phyloP scores from a whole-genome alignment of 2,888 invertebrate genomes.

The Xiphydria camelus region DNA sequence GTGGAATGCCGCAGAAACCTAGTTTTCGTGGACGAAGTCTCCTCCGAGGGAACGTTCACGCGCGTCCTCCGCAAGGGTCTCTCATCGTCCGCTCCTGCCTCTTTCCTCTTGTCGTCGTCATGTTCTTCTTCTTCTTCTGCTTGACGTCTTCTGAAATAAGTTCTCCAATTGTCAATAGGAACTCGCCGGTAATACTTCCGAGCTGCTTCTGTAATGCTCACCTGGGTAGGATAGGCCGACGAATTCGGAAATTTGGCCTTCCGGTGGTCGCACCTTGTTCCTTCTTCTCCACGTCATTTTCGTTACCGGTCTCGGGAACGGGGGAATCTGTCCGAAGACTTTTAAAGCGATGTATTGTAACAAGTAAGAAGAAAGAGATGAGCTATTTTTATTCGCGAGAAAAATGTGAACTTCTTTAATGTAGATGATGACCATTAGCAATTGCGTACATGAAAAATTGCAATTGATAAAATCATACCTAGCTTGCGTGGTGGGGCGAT shows the following conservation, averaged over 20 bases:
- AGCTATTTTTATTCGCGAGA: too few species aligned
- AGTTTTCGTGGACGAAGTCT: slow-evolving; percentile 36
- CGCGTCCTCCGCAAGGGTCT: too few species aligned
- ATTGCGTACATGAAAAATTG: slow-evolving; percentile 33
- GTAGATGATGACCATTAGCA: too few species aligned
- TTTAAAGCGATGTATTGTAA: too few species aligned
- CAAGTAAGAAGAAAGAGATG: slow-evolving; percentile 10
- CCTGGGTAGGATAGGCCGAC: slow-evolving; percentile 28
- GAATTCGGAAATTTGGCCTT: slow-evolving; percentile 22
- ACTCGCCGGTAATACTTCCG: too few species aligned
- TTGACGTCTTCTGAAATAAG: too few species aligned
- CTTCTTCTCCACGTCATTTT: slow-evolving; percentile 38
- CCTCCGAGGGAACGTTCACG: slow-evolving; percentile 22
- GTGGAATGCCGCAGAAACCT: slow-evolving; percentile 40
- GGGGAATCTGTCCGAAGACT: too few species aligned
- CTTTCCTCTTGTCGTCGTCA: neutral
- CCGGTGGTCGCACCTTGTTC: slow-evolving; percentile 27
- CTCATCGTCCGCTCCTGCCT: slow-evolving; percentile 1
- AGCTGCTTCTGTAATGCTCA: too few species aligned
- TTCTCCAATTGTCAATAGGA: too few species aligned
- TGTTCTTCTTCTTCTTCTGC: neutral
- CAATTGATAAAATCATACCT: slow-evolving; percentile 23
- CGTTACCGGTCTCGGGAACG: too few species aligned
- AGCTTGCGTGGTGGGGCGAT: slow-evolving; percentile 44
- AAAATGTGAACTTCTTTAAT: too few species aligned